A percentile compares a stretch with the other conserved stretches of the same genome.
Evolutionary conservation across 2,113 vertebrate species (phyloP).

Genomic region (Lamprotornis superbus): DNA sequence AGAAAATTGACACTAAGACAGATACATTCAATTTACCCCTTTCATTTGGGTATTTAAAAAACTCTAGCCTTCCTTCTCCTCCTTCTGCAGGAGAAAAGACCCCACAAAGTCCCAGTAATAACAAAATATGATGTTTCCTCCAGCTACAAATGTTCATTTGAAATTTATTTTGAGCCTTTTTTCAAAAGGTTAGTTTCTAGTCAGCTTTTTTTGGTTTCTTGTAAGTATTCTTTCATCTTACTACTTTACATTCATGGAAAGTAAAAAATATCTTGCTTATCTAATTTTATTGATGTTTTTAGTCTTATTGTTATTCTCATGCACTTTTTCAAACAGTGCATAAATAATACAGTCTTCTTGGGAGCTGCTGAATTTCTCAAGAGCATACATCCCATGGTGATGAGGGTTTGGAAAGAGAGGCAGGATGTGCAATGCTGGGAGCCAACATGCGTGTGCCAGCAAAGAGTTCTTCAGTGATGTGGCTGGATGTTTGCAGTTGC

Average conservation of each 20-base stretch:
- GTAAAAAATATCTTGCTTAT: neutral
- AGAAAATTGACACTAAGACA: neutral
- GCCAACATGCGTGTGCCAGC: neutral
- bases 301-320: neutral
- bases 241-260: neutral
- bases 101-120: neutral
- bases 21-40: neutral
- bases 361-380: neutral
- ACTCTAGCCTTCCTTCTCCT: neutral
- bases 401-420: neutral
- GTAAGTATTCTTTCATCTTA: neutral
- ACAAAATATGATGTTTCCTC: neutral
- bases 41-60: neutral
- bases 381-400: accelerated
- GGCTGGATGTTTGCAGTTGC: neutral
- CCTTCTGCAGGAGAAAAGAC: neutral
- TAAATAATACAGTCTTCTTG: neutral
- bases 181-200: neutral
- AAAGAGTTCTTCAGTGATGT: neutral
- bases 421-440: neutral
- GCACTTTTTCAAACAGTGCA: neutral
- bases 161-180: neutral
- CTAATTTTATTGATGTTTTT: neutral
- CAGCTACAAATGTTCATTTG: neutral
- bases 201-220: neutral